phyloP scores from a whole-genome alignment of 2,113 vertebrate species.

The Prolemur simus region DNA sequence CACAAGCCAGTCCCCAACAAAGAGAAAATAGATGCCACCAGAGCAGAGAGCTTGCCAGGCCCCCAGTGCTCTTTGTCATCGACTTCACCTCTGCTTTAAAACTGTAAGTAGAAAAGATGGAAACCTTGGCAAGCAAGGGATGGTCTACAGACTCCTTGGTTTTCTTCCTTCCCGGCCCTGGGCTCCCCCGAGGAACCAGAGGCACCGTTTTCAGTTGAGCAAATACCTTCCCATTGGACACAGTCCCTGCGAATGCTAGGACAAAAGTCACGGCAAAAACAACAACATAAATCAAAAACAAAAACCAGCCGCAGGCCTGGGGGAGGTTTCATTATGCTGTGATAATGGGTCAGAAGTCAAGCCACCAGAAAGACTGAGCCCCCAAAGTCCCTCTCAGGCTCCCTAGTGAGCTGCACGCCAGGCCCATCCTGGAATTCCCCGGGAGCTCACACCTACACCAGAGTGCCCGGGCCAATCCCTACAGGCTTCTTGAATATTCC shows the following conservation, averaged over 20 bases:
- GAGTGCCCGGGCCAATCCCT: neutral
- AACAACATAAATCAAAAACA: neutral
- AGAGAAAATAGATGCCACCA: neutral
- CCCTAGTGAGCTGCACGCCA: neutral
- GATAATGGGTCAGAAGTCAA: neutral
- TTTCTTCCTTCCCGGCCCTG: neutral
- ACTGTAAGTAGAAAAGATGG: neutral
- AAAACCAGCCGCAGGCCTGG: neutral
- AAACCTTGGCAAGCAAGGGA: neutral
- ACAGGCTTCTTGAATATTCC: neutral
- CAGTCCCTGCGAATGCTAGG: neutral
- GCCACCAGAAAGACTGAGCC: neutral
- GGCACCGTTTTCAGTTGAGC: neutral
- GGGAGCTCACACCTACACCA: neutral
- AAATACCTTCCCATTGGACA: neutral
- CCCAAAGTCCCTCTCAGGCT: neutral
- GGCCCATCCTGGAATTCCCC: neutral
- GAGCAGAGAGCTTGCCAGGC: neutral
- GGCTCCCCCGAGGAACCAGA: neutral
- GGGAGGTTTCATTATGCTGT: neutral
- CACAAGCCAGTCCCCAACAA: rapidly evolving
- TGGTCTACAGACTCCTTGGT: rapidly evolving
- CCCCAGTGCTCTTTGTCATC: neutral
- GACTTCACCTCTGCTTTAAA: neutral
- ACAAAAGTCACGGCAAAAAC: neutral